Percentiles rank a stretch among this genome's conserved stretches.
phyloP scores from a whole-genome alignment of 2,888 invertebrate genomes.

The Adela reaumurella region DNA sequence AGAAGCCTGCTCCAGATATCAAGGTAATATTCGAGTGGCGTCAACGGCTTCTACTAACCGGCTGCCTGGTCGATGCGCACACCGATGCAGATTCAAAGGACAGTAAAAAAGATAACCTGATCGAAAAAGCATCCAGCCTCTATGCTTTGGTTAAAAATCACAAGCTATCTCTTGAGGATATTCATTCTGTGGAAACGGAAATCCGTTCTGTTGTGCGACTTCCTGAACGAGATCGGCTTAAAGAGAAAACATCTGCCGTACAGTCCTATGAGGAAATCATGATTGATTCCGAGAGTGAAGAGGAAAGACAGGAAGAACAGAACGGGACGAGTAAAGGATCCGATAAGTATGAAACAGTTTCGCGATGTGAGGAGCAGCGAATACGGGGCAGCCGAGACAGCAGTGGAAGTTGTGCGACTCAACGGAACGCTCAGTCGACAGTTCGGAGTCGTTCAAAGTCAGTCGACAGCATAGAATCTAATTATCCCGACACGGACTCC shows the following conservation, averaged over 20 bases:
- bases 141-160: not conserved
- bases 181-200: not conserved
- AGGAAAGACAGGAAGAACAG: slow-evolving; percentile 14
- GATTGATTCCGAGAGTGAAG: slow-evolving; percentile 31
- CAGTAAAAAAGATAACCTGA: slow-evolving; percentile 4
- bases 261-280: slow-evolving; percentile 33
- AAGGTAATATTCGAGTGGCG: slow-evolving; percentile 48
- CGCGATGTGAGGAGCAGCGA: not conserved
- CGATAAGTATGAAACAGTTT: not conserved
- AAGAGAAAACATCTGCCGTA: too few relatives aligned
- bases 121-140: slow-evolving; percentile 1
- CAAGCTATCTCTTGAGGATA: not conserved
- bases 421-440: slow-evolving; percentile 17
- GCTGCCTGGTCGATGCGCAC: slow-evolving; percentile 42
- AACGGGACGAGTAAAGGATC: not conserved
- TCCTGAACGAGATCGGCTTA: too few relatives aligned
- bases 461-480: slow-evolving; percentile 30
- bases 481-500: slow-evolving; percentile 13
- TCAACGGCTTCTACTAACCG: slow-evolving; percentile 32
- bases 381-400: slow-evolving; percentile 16
- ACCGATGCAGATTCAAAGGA: slow-evolving; percentile 14
- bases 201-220: too few relatives aligned
- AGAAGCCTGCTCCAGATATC: slow-evolving; percentile 48
- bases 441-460: slow-evolving; percentile 31
- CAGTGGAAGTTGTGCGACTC: slow-evolving; percentile 17